Conservation (phyloP, 2,888 invertebrate species). For the Acheta domesticus region DNA sequence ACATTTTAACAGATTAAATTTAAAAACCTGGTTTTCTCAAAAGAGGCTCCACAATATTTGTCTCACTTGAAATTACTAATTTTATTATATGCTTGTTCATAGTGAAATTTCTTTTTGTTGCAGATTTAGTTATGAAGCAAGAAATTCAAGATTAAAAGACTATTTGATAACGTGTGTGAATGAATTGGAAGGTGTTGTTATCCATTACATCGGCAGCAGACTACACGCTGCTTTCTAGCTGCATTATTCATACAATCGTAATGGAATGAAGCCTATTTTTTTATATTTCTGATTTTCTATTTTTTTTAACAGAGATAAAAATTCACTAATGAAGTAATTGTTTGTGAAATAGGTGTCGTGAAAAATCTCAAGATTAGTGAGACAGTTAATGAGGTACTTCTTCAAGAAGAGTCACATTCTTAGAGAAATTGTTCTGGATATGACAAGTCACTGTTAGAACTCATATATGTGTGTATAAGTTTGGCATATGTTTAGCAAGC, state of each 20-base stretch:
- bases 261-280: conserved; percentile 10
- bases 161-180: not conserved
- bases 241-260: not conserved
- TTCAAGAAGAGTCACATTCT: no score
- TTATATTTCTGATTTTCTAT: conserved; percentile 8
- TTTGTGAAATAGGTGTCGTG: not conserved
- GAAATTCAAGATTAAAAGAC: not conserved
- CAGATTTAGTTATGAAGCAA: not conserved
- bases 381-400: not conserved
- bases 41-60: no score
- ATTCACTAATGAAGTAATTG: not conserved
- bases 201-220: not conserved
- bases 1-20: no score
- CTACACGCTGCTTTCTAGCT: not conserved
- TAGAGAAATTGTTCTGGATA: not conserved
- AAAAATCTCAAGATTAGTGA: not conserved
- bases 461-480: not conserved
- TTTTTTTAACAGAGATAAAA: not conserved
- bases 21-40: no score
- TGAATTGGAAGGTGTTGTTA: not conserved
- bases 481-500: not conserved
- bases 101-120: not conserved
- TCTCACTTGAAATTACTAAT: no score
- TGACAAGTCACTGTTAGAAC: not conserved
- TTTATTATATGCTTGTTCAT: no score